Evolutionary conservation across 2,888 invertebrate genomes (phyloP), one percentile per base, ranked within the genome.

Genomic region (Campaea margaritaria): DNA sequence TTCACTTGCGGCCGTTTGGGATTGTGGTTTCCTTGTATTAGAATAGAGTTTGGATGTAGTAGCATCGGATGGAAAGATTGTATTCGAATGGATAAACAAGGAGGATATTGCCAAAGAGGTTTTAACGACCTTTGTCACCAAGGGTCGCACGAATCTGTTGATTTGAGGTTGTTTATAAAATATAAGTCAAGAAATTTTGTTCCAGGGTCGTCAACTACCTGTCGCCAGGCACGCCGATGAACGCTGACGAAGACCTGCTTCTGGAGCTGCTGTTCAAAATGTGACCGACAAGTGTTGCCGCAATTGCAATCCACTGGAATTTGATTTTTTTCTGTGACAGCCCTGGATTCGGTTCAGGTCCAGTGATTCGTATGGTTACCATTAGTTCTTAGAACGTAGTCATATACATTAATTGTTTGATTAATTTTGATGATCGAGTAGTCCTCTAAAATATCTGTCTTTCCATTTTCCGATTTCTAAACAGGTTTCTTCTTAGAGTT

Each of bases 191-290:
- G 4, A 12, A 11, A 36, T 34, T 67, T 61, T 66, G 62, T 79
- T 78, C 12, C 71, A 90, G 91, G 81, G 85, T 87, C 70, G 84
- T 92, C 74, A 85, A 92, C 76, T 92, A 92, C 73, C 79, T 92
- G 79, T 88, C 92, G 70, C 91, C 92, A 45, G 83, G 85, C 76
- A 90, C 92, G 65, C 92, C 92, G 64, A 88, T 92, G 91, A 89
- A 89, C 70, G 92, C 90, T 65, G 91, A 91, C 66, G 92, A 92
- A 73, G 91, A 92, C 49, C 78, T 92, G 53, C 84, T 92, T 57
- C 85, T 92, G 66, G 91, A 91, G 75, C 84, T 92, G 73, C 81
- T 92, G 74, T 92, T 92, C 79, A 89, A 86, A 79, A 90, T 88
- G 83, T 92, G 78, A 91, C 74, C 43, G 49, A 63, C 61, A 50